A percentile compares a stretch with the other conserved stretches of the same genome.
These are phyloP conservation scores for Tipula vernalis DNA, from an alignment of 2,888 invertebrate genomes.

Conservation along the genomic window DNA sequence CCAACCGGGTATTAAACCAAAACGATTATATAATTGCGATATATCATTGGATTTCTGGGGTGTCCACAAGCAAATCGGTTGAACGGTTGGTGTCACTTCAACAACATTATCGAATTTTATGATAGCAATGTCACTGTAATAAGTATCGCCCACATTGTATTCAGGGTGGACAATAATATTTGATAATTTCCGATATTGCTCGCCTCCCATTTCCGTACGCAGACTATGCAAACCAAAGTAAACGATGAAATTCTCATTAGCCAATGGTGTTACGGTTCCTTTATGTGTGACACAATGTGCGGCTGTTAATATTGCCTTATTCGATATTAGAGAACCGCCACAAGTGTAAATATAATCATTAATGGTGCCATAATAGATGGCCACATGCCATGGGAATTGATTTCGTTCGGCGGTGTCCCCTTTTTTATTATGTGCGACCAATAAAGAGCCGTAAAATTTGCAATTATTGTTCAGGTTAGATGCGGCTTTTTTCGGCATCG, in stretches of 20 bases:
- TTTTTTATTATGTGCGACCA: neutral
- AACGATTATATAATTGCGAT: neutral
- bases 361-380: neutral
- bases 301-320: neutral
- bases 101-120: neutral
- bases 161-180: neutral
- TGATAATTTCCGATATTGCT: neutral
- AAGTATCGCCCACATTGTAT: neutral
- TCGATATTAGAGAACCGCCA: neutral
- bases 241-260: neutral
- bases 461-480: neutral
- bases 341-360: neutral
- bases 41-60: neutral
- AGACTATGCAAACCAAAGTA: neutral
- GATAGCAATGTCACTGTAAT: neutral
- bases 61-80: conserved; percentile 33
- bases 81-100: conserved; percentile 19
- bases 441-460: neutral
- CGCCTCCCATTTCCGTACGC: neutral
- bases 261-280: neutral
- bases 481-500: neutral
- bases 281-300: neutral
- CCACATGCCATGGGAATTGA: neutral
- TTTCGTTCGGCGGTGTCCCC: neutral
- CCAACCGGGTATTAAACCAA: conserved; percentile 26